These are phyloP conservation scores for Procavia capensis DNA, from an alignment of 2,113 vertebrate species.

Conservation along the genomic window DNA sequence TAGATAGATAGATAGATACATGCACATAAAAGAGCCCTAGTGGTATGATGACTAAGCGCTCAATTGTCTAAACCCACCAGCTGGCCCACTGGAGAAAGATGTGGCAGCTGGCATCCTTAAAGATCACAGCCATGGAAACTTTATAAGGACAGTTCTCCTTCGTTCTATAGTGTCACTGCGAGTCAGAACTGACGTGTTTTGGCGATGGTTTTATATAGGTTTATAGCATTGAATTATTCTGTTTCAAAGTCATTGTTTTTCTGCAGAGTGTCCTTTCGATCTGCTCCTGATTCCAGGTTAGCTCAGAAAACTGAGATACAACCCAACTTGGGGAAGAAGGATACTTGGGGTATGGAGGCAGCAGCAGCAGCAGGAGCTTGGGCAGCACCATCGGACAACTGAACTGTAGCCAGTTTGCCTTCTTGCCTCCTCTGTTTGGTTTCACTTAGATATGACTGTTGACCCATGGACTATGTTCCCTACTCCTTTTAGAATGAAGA, in stretches of 20 bases:
- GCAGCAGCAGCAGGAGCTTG: no score
- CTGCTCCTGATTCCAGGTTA: background rate
- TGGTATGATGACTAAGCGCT: no score
- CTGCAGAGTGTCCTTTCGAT: background rate
- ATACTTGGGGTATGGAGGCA: background rate
- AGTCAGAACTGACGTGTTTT: no score
- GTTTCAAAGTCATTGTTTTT: background rate
- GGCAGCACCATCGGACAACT: fast-evolving
- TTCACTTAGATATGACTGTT: fast-evolving
- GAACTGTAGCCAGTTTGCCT: background rate
- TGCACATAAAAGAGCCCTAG: background rate
- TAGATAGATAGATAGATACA: no score
- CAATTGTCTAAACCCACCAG: no score
- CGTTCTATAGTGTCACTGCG: no score
- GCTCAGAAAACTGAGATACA: background rate
- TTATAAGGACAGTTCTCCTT: no score
- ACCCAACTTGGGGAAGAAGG: fast-evolving
- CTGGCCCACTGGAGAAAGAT: no score
- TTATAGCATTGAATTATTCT: background rate
- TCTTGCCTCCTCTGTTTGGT: background rate
- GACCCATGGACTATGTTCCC: background rate
- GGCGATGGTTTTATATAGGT: no score
- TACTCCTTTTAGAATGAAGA: background rate
- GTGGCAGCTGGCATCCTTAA: no score
- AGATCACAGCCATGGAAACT: no score